Conservation (phyloP, 2,113 vertebrate species). For the Opisthocomus hoazin region DNA sequence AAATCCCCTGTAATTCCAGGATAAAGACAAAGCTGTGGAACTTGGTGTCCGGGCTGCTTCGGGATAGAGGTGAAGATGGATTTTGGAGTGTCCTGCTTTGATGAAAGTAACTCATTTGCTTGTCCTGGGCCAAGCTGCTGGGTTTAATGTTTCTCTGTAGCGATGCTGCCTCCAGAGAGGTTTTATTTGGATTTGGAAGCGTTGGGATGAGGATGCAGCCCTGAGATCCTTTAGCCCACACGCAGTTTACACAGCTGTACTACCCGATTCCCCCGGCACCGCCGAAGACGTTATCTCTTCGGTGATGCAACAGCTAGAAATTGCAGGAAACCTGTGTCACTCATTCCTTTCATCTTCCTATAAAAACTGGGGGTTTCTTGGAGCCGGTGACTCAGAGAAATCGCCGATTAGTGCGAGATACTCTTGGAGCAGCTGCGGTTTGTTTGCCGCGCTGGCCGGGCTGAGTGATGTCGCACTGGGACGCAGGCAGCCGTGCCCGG, state of each 20-base stretch:
- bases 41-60: neutral
- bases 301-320: slow-evolving; percentile 17
- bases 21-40: neutral
- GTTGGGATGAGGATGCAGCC: slow-evolving; percentile 6
- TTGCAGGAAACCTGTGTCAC: slow-evolving; percentile 20
- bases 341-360: slow-evolving; percentile 7
- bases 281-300: neutral
- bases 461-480: neutral
- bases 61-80: neutral
- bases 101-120: neutral
- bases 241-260: slow-evolving; percentile 71
- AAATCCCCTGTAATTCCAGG: neutral
- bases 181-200: slow-evolving; percentile 24
- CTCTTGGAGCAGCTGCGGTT: neutral
- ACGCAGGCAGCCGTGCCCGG: neutral
- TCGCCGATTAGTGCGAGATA: neutral
- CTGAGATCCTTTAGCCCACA: slow-evolving; percentile 52
- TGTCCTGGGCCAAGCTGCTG: neutral
- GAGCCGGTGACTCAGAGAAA: neutral
- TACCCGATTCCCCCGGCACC: neutral
- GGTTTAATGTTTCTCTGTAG: neutral
- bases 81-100: neutral
- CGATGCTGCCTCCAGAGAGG: slow-evolving; percentile 12
- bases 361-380: neutral
- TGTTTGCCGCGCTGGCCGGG: neutral